phyloP scores from a whole-genome alignment of 2,113 vertebrate genomes.

The Pelvicachromis taeniatus region DNA sequence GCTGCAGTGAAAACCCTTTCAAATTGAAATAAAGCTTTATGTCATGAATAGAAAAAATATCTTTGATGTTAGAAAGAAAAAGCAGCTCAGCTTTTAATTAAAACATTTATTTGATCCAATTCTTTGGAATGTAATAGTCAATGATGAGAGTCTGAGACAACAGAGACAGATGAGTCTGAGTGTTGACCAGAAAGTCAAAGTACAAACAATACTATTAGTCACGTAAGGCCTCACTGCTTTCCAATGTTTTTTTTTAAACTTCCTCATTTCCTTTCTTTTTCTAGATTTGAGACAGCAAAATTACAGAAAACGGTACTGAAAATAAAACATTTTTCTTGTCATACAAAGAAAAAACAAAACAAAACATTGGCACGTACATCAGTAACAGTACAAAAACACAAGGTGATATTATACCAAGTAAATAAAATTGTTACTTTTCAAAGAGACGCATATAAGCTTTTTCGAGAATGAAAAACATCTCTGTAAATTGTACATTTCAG shows the following conservation, averaged over 20 bases:
- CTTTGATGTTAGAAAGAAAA: neutral
- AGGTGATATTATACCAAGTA: constrained; percentile 62
- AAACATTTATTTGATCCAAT: constrained; percentile 77
- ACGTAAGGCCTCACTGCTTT: constrained; percentile 63
- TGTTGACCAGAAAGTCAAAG: constrained; percentile 47
- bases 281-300: constrained; percentile 58
- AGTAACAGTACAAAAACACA: constrained; percentile 66
- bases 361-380: constrained; percentile 55
- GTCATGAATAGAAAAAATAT: neutral
- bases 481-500: constrained; percentile 63
- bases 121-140: constrained; percentile 77
- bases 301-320: constrained; percentile 62
- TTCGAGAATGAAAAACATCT: constrained; percentile 64
- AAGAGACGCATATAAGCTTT: constrained; percentile 54
- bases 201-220: constrained; percentile 62
- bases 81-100: constrained; percentile 38
- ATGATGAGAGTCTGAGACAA: constrained; percentile 62
- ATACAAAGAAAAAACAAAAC: constrained; percentile 42
- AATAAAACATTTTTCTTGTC: constrained; percentile 49
- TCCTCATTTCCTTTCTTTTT: constrained; percentile 26
- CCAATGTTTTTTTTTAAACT: neutral
- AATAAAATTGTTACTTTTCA: constrained; percentile 57
- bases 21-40: neutral
- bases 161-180: constrained; percentile 57
- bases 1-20: neutral